These are phyloP conservation scores for Nothoprocta pentlandii DNA, from an alignment of 2,113 vertebrate genomes.

Conservation along the genomic window DNA sequence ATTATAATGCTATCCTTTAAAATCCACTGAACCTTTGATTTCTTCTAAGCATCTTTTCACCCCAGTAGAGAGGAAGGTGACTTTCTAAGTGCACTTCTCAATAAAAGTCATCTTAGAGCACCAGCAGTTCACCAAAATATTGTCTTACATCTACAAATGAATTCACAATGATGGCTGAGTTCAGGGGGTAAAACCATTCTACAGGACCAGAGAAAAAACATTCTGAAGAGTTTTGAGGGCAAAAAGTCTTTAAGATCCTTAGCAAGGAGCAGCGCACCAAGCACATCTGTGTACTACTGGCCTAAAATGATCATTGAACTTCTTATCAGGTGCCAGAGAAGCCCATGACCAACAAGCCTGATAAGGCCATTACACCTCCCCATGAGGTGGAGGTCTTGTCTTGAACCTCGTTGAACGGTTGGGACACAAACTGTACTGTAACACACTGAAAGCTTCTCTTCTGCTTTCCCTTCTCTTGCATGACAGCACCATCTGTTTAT, in stretches of 20 bases:
- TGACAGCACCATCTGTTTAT: conserved; percentile 73
- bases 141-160: neutral
- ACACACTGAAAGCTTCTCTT: conserved; percentile 29
- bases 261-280: neutral
- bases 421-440: neutral
- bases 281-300: neutral
- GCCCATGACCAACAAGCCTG: neutral
- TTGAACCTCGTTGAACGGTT: neutral
- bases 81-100: neutral
- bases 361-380: neutral
- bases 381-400: neutral
- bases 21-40: neutral
- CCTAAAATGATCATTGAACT: neutral
- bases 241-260: neutral
- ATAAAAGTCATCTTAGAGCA: neutral
- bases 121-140: neutral
- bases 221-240: neutral
- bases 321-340: neutral
- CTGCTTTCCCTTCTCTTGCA: conserved; percentile 50
- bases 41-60: neutral
- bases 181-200: neutral
- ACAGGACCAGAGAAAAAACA: neutral
- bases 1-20: neutral
- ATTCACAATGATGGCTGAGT: neutral
- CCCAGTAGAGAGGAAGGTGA: neutral